Base-by-base conservation (phyloP, 2,888 invertebrate species). In the Drosophila austrosaltans region DNA sequence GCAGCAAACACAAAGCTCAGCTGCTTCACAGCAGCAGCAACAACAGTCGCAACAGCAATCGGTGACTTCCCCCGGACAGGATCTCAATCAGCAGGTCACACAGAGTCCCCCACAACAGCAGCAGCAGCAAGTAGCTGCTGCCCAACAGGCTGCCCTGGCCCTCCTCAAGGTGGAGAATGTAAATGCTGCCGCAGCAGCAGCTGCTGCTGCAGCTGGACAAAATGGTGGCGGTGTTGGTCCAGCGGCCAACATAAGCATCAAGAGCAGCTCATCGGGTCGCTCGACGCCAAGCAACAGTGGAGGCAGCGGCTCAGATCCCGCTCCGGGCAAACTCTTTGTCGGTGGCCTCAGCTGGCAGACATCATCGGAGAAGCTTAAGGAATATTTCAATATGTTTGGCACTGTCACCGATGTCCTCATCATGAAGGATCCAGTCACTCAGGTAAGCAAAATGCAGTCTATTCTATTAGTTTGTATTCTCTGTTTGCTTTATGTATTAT, bases 261-360 rank as follows among this genome's bases (percentile, higher is more conserved):
- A 93, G 79, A 94, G 94, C 82, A 93, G 94, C 69, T 96, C 96
- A 60, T 96, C 96, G 22, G 96, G 96, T 8, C 94, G 96, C 72
- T 96, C 96, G 66, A 96, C 96, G 58, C 96, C 96, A 40, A 95
- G 93, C 87, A 94, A 94, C 40, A 93, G 93, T 91, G 92, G 94
- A 0, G 89, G 82, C 67, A 75, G 82, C 20, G 91, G 93, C 91
- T 91, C 94, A 73, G 95, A 95, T 90, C 95, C 95, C 1, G 96
- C 96, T 1, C 97, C 96, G 2, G 96, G 96, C 81, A 98, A 97
- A 92, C 94, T 97, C 60, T 97, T 97, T 90, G 97, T 97, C 59
- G 97, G 97, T 3, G 98, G 98, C 0, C 95, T 98, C 73, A 97
- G 97, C 92, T 98, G 97, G 97, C 97, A 97, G 93, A 98, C 98